phyloP scores from a whole-genome alignment of 1,140 invertebrate genomes.

The Saccostrea cuccullata region DNA sequence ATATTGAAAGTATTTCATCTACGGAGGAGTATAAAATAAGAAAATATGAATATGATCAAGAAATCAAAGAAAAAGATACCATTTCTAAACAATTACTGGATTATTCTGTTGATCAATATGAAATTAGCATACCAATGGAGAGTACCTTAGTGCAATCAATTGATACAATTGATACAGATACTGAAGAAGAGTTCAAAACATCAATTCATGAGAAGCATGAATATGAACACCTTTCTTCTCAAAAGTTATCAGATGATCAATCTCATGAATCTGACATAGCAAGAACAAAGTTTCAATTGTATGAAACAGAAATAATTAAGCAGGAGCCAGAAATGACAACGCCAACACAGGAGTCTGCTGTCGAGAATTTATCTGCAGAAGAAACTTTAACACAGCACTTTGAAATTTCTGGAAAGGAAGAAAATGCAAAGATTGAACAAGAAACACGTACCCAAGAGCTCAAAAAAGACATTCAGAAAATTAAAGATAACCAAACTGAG shows the following conservation, averaged over 20 bases:
- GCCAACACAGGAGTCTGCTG: background rate
- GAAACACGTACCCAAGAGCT: background rate
- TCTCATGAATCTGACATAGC: background rate
- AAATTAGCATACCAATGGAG: background rate
- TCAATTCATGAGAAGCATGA: constrained; percentile 48
- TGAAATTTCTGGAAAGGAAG: background rate
- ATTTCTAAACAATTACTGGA: background rate
- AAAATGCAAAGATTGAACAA: background rate
- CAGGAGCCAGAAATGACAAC: constrained; percentile 16
- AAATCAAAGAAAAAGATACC: constrained; percentile 52
- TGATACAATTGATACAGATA: constrained; percentile 1
- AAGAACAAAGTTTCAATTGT: constrained; percentile 16
- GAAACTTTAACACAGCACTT: background rate
- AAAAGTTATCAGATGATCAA: constrained; percentile 25
- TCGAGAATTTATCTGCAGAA: background rate
- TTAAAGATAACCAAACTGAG: background rate
- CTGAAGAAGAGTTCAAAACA: constrained; percentile 21
- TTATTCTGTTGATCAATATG: background rate
- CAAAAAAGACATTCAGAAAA: background rate
- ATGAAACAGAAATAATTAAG: constrained; percentile 17
- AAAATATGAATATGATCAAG: constrained; percentile 54
- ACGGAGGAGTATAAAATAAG: constrained; percentile 49
- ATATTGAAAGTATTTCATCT: constrained; percentile 39
- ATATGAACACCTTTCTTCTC: constrained; percentile 40
- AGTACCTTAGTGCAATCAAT: background rate